These are phyloP conservation scores for Oryzaephilus surinamensis DNA, from an alignment of 1,140 invertebrate genomes.

Conservation along the genomic window DNA sequence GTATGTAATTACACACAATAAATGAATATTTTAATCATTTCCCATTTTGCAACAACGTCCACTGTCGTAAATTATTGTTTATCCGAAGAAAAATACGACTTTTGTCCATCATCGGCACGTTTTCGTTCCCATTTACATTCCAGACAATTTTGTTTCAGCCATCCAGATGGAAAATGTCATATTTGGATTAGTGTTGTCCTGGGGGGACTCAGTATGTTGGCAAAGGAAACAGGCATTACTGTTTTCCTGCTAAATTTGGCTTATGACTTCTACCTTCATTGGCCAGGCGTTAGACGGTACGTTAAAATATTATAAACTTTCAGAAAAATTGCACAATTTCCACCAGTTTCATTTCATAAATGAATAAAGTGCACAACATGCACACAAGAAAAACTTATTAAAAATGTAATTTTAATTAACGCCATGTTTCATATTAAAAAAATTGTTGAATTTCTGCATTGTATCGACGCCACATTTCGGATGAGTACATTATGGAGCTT, in stretches of 20 bases:
- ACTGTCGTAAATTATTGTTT: no score
- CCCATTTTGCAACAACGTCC: no score
- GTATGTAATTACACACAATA: no score
- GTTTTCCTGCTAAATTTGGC: conserved; percentile 63
- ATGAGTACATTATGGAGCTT: no score
- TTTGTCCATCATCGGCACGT: no score
- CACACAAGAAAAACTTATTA: no score
- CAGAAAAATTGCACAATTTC: background rate
- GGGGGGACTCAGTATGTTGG: conserved; percentile 73
- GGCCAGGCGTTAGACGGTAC: conserved; percentile 59
- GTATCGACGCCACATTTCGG: background rate
- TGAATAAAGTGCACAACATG: no score
- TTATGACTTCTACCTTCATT: conserved; percentile 61
- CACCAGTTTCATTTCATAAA: background rate
- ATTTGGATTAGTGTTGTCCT: conserved; percentile 54
- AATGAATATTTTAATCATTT: no score
- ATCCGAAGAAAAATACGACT: no score
- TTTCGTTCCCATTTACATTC: no score
- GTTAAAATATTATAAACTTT: conserved; percentile 5
- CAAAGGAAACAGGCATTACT: conserved; percentile 86
- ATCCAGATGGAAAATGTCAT: conserved; percentile 34
- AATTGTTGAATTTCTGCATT: background rate
- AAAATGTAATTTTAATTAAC: no score
- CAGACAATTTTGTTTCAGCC: conserved; percentile 16
- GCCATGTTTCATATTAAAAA: no score